Conservation (phyloP, 2,113 vertebrate genomes). For the Atherinomorus stipes region DNA sequence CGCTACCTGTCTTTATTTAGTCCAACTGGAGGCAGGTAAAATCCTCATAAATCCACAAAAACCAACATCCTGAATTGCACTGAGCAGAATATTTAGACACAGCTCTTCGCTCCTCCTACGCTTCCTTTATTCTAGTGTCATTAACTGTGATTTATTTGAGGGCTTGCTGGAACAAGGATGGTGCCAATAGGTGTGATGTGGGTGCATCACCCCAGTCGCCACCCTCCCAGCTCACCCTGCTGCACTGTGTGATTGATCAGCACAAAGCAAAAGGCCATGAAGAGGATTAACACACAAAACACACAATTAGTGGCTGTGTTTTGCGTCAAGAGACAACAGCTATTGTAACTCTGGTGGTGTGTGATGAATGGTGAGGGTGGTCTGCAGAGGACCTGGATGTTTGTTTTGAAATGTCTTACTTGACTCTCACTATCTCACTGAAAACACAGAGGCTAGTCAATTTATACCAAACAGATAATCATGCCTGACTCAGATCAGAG, state of each 20-base stretch:
- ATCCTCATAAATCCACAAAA: not conserved
- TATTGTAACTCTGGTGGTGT: conserved; percentile 7
- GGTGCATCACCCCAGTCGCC: conserved; percentile 43
- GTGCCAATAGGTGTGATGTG: conserved; percentile 64
- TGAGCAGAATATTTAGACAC: conserved; percentile 19
- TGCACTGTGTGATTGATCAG: conserved; percentile 67
- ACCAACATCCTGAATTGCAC: conserved; percentile 4
- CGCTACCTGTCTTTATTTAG: not conserved
- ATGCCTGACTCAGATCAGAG: not conserved
- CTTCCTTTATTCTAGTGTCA: conserved; percentile 21
- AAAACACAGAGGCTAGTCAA: not conserved
- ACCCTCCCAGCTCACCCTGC: conserved; percentile 11
- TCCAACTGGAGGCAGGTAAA: not conserved
- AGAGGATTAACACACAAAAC: conserved; percentile 36
- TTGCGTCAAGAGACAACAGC: conserved; percentile 38
- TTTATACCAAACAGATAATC: conserved; percentile 6
- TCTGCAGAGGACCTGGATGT: conserved; percentile 18
- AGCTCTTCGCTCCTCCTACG: not conserved
- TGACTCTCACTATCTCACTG: conserved; percentile 1
- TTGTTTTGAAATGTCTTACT: conserved; percentile 25
- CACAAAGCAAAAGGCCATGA: conserved; percentile 14
- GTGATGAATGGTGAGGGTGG: conserved; percentile 37
- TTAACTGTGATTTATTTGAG: conserved; percentile 71
- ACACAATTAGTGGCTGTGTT: conserved; percentile 44
- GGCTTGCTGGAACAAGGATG: conserved; percentile 47